phyloP scores from a whole-genome alignment of 1,140 invertebrate genomes.

The Agraylea sexmaculata region DNA sequence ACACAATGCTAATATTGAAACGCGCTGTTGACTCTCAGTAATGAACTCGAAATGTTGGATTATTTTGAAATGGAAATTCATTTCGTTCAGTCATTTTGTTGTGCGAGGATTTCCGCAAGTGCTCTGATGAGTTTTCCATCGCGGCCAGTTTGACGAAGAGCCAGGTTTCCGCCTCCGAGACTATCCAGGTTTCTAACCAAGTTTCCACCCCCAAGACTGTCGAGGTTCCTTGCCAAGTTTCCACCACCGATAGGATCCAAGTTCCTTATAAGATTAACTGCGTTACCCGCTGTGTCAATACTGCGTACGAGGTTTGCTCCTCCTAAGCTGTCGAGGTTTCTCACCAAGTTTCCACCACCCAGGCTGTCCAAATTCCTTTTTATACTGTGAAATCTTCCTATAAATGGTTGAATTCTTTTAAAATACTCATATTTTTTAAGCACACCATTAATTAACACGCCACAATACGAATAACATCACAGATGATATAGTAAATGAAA shows the following conservation, averaged over 20 bases:
- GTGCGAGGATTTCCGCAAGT: too few relatives aligned
- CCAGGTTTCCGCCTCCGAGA: conserved; percentile 36
- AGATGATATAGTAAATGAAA: too few relatives aligned
- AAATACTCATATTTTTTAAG: too few relatives aligned
- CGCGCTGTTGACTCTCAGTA: too few relatives aligned
- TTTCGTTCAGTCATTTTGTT: too few relatives aligned
- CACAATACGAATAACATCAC: too few relatives aligned
- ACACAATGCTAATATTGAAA: too few relatives aligned
- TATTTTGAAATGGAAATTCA: too few relatives aligned
- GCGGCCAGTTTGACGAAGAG: conserved; percentile 7
- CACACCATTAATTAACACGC: too few relatives aligned
- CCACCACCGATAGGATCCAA: conserved; percentile 36
- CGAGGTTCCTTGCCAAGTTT: conserved; percentile 32
- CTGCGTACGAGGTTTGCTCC: conserved; percentile 24
- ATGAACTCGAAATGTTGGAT: too few relatives aligned
- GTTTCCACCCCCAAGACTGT: conserved; percentile 34
- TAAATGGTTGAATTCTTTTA: too few relatives aligned
- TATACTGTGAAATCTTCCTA: too few relatives aligned
- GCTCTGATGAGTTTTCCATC: conserved; percentile 8
- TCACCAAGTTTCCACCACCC: conserved; percentile 24
- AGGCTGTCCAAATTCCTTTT: conserved; percentile 27
- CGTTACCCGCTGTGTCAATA: conserved; percentile 33
- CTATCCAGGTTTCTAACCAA: conserved; percentile 35
- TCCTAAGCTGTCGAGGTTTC: conserved; percentile 24
- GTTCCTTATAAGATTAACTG: conserved; percentile 34